Percentiles rank a stretch among this genome's conserved stretches.
Conservation (phyloP, 2,113 vertebrate genomes). For the Mustelus asterias region DNA sequence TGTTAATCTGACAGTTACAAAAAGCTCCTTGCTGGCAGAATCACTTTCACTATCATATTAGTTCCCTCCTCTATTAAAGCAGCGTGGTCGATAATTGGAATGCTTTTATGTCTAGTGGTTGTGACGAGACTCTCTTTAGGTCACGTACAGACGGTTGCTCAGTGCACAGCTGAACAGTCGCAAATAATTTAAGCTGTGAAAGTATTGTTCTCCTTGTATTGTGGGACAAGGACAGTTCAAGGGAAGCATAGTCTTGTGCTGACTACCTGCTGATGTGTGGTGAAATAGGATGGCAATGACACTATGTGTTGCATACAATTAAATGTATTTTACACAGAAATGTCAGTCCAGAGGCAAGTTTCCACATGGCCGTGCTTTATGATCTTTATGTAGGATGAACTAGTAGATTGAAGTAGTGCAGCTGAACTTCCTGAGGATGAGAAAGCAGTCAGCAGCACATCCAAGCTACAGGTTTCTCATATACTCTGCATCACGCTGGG, state of each 20-base stretch:
- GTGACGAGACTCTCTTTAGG: constrained; percentile 77
- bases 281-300: constrained; percentile 76
- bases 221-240: constrained; percentile 76
- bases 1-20: constrained; percentile 77
- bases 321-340: constrained; percentile 74
- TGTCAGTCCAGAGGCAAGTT: constrained; percentile 76
- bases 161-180: constrained; percentile 79
- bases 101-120: constrained; percentile 82
- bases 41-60: constrained; percentile 72
- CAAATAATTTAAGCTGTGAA: constrained; percentile 85
- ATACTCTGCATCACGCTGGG: constrained; percentile 78
- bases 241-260: constrained; percentile 59
- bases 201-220: constrained; percentile 66
- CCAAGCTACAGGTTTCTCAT: constrained; percentile 82
- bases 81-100: constrained; percentile 84
- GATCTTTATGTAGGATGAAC: constrained; percentile 78
- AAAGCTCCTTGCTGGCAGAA: constrained; percentile 66
- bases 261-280: constrained; percentile 71
- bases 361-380: constrained; percentile 77
- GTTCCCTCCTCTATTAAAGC: constrained; percentile 69
- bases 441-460: constrained; percentile 78
- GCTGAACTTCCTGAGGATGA: constrained; percentile 76
- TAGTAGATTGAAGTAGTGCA: constrained; percentile 72
- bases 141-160: constrained; percentile 72
- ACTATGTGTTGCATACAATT: constrained; percentile 74